Evolutionary conservation across 1,140 invertebrate species (phyloP).

Genomic region (Drosophila obscura): DNA sequence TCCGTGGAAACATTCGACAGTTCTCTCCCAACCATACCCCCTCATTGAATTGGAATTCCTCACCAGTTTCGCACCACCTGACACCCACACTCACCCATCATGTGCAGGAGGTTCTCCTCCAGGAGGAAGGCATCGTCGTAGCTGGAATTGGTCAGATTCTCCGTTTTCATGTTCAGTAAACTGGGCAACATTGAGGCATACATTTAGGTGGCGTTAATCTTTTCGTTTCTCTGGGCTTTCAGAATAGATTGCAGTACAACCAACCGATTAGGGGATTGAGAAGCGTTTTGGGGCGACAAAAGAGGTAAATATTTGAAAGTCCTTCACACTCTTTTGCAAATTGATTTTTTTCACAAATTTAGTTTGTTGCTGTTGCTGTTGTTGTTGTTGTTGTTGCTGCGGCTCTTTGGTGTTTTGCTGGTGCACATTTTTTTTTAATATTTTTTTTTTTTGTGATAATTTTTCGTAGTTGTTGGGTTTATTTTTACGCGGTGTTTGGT

Average conservation of each 20-base stretch:
- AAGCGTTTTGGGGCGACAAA: slow-evolving; percentile 5
- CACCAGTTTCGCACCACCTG: background rate
- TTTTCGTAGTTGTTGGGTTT: slow-evolving; percentile 9
- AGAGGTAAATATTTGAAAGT: slow-evolving; percentile 67
- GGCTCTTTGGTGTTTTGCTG: slow-evolving; percentile 22
- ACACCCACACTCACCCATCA: slow-evolving; percentile 71
- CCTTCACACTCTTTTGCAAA: slow-evolving; percentile 67
- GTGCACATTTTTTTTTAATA: slow-evolving; percentile 46
- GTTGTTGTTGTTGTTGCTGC: too few species aligned
- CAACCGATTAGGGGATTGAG: slow-evolving; percentile 15
- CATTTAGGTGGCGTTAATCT: slow-evolving; percentile 52
- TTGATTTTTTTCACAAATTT: slow-evolving; percentile 64
- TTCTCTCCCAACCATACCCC: too few species aligned
- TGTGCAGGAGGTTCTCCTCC: slow-evolving; percentile 78
- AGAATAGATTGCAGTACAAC: background rate
- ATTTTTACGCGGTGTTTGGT: background rate
- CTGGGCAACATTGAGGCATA: slow-evolving; percentile 74
- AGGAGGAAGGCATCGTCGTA: slow-evolving; percentile 75
- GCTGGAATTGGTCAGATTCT: slow-evolving; percentile 71
- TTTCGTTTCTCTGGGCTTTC: slow-evolving; percentile 12
- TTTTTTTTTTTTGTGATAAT: slow-evolving; percentile 30
- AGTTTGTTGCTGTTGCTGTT: slow-evolving; percentile 34
- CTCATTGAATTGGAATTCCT: too few species aligned
- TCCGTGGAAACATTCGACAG: too few species aligned
- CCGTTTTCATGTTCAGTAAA: slow-evolving; percentile 82